These are phyloP conservation scores for Diloba caeruleocephala DNA, from an alignment of 2,888 invertebrate species.

Conservation along the genomic window DNA sequence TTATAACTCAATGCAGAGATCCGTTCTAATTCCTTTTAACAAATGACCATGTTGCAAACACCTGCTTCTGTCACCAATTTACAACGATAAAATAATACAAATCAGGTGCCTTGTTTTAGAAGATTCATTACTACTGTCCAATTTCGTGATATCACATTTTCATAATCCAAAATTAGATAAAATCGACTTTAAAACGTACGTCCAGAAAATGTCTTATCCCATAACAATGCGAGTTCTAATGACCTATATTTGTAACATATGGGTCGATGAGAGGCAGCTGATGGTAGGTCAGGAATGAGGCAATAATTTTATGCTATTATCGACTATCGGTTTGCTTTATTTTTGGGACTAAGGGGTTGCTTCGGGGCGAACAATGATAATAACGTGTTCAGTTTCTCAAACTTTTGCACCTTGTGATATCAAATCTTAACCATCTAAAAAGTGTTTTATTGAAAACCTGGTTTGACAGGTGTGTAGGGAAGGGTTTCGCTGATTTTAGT, in stretches of 20 bases:
- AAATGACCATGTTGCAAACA: slow-evolving; percentile 66
- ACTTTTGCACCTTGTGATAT: slow-evolving; percentile 85
- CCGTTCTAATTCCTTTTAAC: slow-evolving; percentile 60
- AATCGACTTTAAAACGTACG: slow-evolving; percentile 44
- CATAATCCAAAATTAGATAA: slow-evolving; percentile 27
- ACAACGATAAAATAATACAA: slow-evolving; percentile 72
- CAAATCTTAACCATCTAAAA: slow-evolving; percentile 70
- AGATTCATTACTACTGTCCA: slow-evolving; percentile 76
- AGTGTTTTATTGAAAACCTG: slow-evolving; percentile 71
- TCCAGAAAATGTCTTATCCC: slow-evolving; percentile 49
- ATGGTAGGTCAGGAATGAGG: slow-evolving; percentile 79
- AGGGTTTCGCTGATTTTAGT: slow-evolving; percentile 57
- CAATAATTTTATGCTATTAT: slow-evolving; percentile 82
- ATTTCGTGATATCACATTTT: slow-evolving; percentile 57
- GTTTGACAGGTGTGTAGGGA: slow-evolving; percentile 73
- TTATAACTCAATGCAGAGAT: slow-evolving; percentile 76
- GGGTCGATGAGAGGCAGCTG: slow-evolving; percentile 80
- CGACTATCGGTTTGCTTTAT: slow-evolving; percentile 80
- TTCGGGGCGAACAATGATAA: slow-evolving; percentile 72
- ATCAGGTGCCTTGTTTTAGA: slow-evolving; percentile 73
- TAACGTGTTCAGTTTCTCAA: slow-evolving; percentile 76
- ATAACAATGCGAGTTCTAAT: slow-evolving; percentile 62
- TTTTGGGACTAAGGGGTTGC: slow-evolving; percentile 71
- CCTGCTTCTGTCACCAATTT: slow-evolving; percentile 77
- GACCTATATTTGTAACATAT: slow-evolving; percentile 84